Conservation (phyloP, 2,888 invertebrate species). For the Oscheius sp. region DNA sequence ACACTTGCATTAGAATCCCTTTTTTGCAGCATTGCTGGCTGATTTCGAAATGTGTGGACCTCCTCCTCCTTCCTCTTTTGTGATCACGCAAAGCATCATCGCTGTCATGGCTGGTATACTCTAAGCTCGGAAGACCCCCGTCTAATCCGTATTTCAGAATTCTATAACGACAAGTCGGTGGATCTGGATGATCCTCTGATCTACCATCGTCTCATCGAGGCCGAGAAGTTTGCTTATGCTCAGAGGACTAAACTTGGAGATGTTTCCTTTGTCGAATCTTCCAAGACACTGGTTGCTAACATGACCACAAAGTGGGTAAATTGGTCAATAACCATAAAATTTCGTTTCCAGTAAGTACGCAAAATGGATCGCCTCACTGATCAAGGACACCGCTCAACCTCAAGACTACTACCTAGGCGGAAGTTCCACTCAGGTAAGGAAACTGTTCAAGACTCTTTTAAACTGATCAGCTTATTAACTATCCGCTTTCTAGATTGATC, state of each 20-base stretch:
- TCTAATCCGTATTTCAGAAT: conserved; percentile 46
- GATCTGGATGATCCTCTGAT: conserved; percentile 75
- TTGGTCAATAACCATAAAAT: not conserved
- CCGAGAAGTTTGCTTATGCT: conserved; percentile 91
- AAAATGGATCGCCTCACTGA: conserved; percentile 59
- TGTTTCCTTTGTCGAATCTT: conserved; percentile 80
- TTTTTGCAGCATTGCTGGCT: conserved; percentile 40
- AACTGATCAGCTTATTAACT: not conserved
- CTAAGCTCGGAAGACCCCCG: not conserved
- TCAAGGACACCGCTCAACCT: conserved; percentile 66
- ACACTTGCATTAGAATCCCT: not conserved
- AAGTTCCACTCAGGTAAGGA: conserved; percentile 35
- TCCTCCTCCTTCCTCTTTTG: conserved; percentile 89
- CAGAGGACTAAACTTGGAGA: conserved; percentile 79
- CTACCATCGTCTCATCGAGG: conserved; percentile 87
- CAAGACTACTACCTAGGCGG: conserved; percentile 75
- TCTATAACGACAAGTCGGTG: conserved; percentile 61
- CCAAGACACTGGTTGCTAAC: conserved; percentile 80
- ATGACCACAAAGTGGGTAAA: conserved; percentile 78
- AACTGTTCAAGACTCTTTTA: not conserved
- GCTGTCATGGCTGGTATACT: conserved; percentile 80
- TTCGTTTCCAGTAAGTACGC: conserved; percentile 50
- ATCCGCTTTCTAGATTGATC: conserved; percentile 19
- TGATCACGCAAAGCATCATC: conserved; percentile 84
- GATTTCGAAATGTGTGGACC: conserved; percentile 83